A percentile compares a stretch with the other conserved stretches of the same genome.
Conservation (phyloP, 2,888 invertebrate genomes). For the Drosophila yooni region DNA sequence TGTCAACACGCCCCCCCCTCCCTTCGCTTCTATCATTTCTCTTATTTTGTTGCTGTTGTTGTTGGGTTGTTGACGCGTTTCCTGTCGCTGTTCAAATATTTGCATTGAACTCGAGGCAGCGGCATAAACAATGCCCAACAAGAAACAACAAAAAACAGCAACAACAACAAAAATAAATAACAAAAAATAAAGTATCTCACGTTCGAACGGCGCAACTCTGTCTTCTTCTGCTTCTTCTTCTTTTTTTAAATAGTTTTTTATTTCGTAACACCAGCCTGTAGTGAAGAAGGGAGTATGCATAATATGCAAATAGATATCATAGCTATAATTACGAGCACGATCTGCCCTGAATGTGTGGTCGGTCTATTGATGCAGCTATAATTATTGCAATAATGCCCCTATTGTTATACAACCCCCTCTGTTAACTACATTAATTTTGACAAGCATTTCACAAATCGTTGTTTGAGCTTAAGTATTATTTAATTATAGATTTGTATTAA, state of each 20-base stretch:
- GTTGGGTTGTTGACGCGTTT: conserved; percentile 30
- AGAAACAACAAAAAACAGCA: neutral
- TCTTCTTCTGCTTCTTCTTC: neutral
- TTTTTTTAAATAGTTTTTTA: neutral
- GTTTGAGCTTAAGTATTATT: neutral
- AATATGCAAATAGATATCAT: neutral
- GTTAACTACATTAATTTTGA: neutral
- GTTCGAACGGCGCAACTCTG: neutral
- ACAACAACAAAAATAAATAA: neutral
- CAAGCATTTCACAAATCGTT: neutral
- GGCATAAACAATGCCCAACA: conserved; percentile 23
- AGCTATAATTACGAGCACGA: neutral
- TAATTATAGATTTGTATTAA: neutral
- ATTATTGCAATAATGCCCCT: neutral
- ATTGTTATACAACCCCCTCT: neutral
- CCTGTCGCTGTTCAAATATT: conserved; percentile 49
- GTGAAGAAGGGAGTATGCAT: neutral
- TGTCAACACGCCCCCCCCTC: neutral
- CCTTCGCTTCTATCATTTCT: neutral
- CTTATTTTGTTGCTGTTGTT: neutral
- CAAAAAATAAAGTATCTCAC: conserved; percentile 5
- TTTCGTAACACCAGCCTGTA: neutral
- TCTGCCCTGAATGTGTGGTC: neutral
- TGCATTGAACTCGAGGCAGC: conserved; percentile 45
- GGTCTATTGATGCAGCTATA: neutral